These are phyloP conservation scores for Scophthalmus maximus DNA, from an alignment of 2,113 vertebrate genomes.

Conservation along the genomic window DNA sequence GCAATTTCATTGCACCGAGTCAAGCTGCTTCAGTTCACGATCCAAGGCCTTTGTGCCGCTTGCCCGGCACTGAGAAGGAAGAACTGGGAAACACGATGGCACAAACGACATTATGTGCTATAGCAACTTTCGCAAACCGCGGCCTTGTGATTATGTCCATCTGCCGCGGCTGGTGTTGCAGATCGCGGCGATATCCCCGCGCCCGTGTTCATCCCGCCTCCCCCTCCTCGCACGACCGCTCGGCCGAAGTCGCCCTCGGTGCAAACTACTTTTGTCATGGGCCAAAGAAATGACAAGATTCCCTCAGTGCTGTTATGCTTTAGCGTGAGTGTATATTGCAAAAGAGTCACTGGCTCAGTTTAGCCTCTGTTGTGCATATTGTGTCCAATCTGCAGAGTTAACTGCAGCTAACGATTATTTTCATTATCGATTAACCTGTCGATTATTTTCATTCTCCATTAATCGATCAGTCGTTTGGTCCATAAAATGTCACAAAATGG, in stretches of 20 bases:
- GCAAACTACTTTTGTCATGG: conserved; percentile 28
- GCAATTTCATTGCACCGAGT: conserved; percentile 68
- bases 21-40: conserved; percentile 70
- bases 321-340: not conserved
- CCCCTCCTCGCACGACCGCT: conserved; percentile 43
- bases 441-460: too few species aligned
- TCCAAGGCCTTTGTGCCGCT: conserved; percentile 60
- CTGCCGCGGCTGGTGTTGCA: conserved; percentile 66
- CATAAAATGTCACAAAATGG: too few species aligned
- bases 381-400: too few species aligned
- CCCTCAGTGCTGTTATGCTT: not conserved
- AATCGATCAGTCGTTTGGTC: too few species aligned
- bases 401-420: too few species aligned
- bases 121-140: conserved; percentile 48
- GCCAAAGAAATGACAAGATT: not conserved
- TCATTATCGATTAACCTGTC: too few species aligned
- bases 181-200: conserved; percentile 33
- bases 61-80: conserved; percentile 46
- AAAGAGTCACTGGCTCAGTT: conserved; percentile 7
- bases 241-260: conserved; percentile 28
- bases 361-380: not conserved
- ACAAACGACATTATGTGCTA: conserved; percentile 56
- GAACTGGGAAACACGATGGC: conserved; percentile 59
- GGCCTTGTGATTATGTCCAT: conserved; percentile 68
- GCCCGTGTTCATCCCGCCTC: conserved; percentile 48